phyloP scores from a whole-genome alignment of 2,113 vertebrate genomes.

The Ammodytes dubius region DNA sequence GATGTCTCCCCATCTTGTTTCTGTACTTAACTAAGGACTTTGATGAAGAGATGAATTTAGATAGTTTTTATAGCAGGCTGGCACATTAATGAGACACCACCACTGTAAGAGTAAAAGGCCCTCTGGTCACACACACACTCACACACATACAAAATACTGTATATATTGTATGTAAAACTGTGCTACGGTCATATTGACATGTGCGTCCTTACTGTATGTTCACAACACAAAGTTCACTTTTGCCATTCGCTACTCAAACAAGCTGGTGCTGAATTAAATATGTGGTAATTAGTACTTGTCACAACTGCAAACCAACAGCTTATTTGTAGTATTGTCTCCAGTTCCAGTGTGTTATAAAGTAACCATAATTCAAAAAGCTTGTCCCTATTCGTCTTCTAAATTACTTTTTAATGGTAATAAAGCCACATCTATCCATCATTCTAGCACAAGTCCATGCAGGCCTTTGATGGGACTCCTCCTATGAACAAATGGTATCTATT shows the following conservation, averaged over 20 bases:
- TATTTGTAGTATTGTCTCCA: conserved; percentile 50
- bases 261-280: conserved; percentile 17
- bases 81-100: conserved; percentile 69
- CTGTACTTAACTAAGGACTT: conserved; percentile 74
- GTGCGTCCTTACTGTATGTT: not conserved
- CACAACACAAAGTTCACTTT: not conserved
- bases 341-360: conserved; percentile 62
- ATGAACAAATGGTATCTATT: conserved; percentile 74
- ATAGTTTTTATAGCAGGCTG: conserved; percentile 65
- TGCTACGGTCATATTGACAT: not conserved
- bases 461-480: conserved; percentile 73
- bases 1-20: conserved; percentile 65
- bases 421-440: conserved; percentile 77
- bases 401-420: conserved; percentile 80
- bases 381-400: conserved; percentile 80
- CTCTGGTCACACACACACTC: conserved; percentile 51
- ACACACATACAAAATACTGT: not conserved
- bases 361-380: conserved; percentile 72
- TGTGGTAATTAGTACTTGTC: conserved; percentile 28
- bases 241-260: not conserved
- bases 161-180: conserved; percentile 30
- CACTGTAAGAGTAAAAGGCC: conserved; percentile 54
- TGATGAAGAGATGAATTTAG: conserved; percentile 77
- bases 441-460: conserved; percentile 53
- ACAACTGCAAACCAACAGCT: conserved; percentile 38